Base-by-base conservation (phyloP, 2,113 vertebrate species). In the Boulengeromyrus knoepffleri region DNA sequence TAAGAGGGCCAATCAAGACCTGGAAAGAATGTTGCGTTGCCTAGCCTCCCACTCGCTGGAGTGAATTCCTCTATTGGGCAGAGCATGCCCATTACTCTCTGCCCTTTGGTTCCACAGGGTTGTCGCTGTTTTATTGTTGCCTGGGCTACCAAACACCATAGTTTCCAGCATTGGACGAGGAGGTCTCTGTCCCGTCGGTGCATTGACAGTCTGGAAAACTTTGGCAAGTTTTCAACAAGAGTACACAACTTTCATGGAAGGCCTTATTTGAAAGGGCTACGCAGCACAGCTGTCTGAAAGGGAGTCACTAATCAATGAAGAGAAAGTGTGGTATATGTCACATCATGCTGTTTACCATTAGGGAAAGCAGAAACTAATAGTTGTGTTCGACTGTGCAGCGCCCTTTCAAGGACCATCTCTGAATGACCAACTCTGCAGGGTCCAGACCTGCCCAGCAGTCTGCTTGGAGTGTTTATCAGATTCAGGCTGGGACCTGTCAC, bases 291-390 rank as follows among this genome's bases (percentile, higher is more conserved):
- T 90, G 39, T 70, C 88, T 45, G 12, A 50, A 9, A 46, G 84
- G 0, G 6, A 88, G 3, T 4, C 13, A 19, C 3, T 19, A 53
- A 0, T 52, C 77, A 27, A 70, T 74, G 13, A 91, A 83, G 36
- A 36, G 89, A 19, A 90, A 84, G 83, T 91, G 87, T 50, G 49
- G 49, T 50, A 53, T 45, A 88, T 90, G 17, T 88, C 46, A 0
- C 91, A 91, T 24, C 91, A 91, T 74, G 88, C 62, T 3, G 88
- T 90, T 1, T 90, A 89, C 42, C 90, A 90, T 89, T 1, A 15
- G 1, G 52, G 13, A 12, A 53, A 53, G 52, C 52, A 91, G 52
- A 53, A 24, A 39, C 42, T 19, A 91, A 53, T 17, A 53, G 86
- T 15, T 21, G 74, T 88, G 5, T 88, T 90, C 62, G 86, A 91